phyloP scores from a whole-genome alignment of 2,888 invertebrate genomes.

The Nudaria mundana region DNA sequence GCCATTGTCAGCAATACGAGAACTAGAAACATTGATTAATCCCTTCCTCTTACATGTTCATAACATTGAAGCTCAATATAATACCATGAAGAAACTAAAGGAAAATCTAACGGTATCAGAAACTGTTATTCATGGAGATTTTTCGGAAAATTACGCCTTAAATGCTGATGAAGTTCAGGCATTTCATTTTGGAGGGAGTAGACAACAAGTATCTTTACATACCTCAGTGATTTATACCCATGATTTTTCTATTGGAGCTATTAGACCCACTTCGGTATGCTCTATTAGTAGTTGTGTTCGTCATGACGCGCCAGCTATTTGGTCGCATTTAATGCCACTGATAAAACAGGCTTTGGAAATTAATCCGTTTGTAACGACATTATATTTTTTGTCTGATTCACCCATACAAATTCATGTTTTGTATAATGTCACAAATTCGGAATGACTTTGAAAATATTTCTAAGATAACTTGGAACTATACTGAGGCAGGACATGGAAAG shows the following conservation, averaged over 20 bases:
- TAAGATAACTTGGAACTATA: constrained; percentile 1
- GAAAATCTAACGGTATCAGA: neutral
- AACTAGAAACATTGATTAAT: neutral
- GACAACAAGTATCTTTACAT: constrained; percentile 16
- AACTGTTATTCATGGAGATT: constrained; percentile 7
- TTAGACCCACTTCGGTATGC: too few species aligned
- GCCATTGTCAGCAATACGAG: neutral
- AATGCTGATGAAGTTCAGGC: constrained; percentile 7
- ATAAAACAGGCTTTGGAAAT: too few species aligned
- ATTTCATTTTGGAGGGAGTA: constrained; percentile 26
- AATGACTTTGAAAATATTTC: neutral
- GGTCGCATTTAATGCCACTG: too few species aligned
- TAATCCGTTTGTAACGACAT: too few species aligned
- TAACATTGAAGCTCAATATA: constrained; percentile 1
- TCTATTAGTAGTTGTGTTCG: too few species aligned
- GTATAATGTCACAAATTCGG: too few species aligned
- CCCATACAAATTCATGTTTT: too few species aligned
- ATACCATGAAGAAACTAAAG: neutral
- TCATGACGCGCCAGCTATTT: too few species aligned
- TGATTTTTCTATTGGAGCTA: too few species aligned
- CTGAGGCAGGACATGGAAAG: neutral
- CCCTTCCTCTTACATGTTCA: neutral
- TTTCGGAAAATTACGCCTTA: constrained; percentile 6
- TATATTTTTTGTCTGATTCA: too few species aligned
- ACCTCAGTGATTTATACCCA: too few species aligned